Percentiles rank a stretch among this genome's conserved stretches.
Evolutionary conservation across 2,888 invertebrate species (phyloP).

Genomic region (Stegophylla sp.): DNA sequence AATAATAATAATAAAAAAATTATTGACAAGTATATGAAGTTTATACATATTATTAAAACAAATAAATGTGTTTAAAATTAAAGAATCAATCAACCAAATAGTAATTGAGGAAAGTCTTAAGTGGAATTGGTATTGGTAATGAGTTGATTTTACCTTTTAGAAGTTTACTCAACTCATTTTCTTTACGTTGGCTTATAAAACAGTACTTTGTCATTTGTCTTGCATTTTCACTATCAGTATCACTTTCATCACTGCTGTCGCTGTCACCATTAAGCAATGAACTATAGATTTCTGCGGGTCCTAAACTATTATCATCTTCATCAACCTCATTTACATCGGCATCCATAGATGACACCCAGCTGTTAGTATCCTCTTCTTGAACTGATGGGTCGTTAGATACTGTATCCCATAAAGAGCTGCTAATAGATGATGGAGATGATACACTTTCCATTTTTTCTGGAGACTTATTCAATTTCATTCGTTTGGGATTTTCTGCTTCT

Average conservation of each 20-base stretch:
- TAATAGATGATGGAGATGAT: background rate
- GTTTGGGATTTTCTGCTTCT: slow-evolving; percentile 24
- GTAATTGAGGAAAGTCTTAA: slow-evolving; percentile 27
- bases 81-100: background rate
- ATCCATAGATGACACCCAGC: background rate
- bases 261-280: background rate
- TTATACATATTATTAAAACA: slow-evolving; percentile 1
- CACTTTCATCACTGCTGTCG: background rate
- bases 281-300: background rate
- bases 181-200: background rate
- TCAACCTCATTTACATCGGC: fast-evolving
- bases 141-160: slow-evolving; percentile 24
- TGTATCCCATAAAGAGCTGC: slow-evolving; percentile 20
- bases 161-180: slow-evolving; percentile 22
- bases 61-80: background rate
- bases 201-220: background rate
- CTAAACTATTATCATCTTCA: background rate
- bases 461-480: slow-evolving; percentile 25
- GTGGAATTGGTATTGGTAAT: slow-evolving; percentile 20
- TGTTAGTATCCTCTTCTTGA: background rate
- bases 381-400: background rate
- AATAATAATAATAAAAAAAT: too few relatives aligned
- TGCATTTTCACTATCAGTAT: too few relatives aligned
- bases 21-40: background rate
- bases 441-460: background rate